Evolutionary conservation across 2,797 vertebrate species (phyloP), one percentile per base, ranked within the genome.

Genomic region (Oreochromis mossambicus): DNA sequence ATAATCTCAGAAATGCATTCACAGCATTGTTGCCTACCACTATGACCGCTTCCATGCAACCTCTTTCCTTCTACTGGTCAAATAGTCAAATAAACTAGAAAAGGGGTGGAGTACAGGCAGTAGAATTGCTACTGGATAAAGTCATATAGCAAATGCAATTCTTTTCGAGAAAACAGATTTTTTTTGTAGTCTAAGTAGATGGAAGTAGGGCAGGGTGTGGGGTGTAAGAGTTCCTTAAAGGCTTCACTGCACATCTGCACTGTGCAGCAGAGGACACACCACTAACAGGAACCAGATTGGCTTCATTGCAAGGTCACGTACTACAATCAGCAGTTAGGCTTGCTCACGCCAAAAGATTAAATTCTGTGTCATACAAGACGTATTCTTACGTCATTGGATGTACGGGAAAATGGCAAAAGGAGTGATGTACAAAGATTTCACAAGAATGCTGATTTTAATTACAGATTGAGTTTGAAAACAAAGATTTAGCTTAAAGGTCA

Each of bases 231-330:
- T 77, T 89, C 81, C 78, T 78, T 29, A 54, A 89, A 87, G 84
- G 75, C 83, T 87, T 85, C 88, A 51, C 58, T 48, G 83, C 88
- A 92, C 91, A 91, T 88, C 83, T 94, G 92, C 80, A 86, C 56
- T 48, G 86, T 83, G 78, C 89, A 86, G 84, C 61, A 66, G 76
- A 87, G 77, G 83, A 92, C 85, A 87, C 85, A 85, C 68, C 17
- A 7, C 88, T 92, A 95, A 93, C 90, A 85, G 76, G 87, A 95
- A 92, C 89, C 95, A 95, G 93, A 94, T 83, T 75, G 48, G 46
- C 46, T 51, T 34, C 12, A n/a, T 8, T 75, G 26, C 46, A 51
- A 84, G 84, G 70, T 91, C 88, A 89, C 63, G 80, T 52, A 46
- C 50, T 55, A 26, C 73, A 87, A 84, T 79, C 80, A 77, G 77